phyloP scores from a whole-genome alignment of 2,888 invertebrate species.

The Metalampra italica region DNA sequence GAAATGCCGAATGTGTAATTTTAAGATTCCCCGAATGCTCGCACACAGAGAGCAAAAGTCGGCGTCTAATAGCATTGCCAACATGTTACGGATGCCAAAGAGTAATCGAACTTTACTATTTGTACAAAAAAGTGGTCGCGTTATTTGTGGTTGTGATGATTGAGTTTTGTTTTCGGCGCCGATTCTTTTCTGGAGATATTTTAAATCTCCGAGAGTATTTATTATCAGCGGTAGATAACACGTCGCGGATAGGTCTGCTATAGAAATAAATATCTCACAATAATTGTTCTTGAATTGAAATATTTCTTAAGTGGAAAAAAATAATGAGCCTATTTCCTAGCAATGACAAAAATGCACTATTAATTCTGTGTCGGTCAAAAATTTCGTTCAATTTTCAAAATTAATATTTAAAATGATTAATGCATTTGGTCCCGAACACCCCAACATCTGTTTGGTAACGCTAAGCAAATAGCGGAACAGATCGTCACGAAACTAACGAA shows the following conservation, averaged over 20 bases:
- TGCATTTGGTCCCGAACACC: slow-evolving; percentile 24
- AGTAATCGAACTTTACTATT: slow-evolving; percentile 58
- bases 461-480: slow-evolving; percentile 78
- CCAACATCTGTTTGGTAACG: slow-evolving; percentile 65
- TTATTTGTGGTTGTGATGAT: slow-evolving; percentile 15
- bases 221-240: too few species aligned
- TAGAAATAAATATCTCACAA: too few species aligned
- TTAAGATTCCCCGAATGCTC: slow-evolving; percentile 69
- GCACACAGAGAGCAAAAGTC: slow-evolving; percentile 65
- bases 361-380: slow-evolving; percentile 42
- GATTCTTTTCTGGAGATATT: not conserved
- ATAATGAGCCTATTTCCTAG: not conserved
- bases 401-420: slow-evolving; percentile 63
- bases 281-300: too few species aligned
- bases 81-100: slow-evolving; percentile 52
- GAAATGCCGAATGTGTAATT: slow-evolving; percentile 74
- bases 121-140: slow-evolving; percentile 36
- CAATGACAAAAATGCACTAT: slow-evolving; percentile 23
- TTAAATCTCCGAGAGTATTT: not conserved
- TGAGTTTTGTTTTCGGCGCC: not conserved
- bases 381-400: slow-evolving; percentile 43
- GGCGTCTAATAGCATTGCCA: slow-evolving; percentile 69
- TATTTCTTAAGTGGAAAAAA: too few species aligned
- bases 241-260: too few species aligned
- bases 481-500: slow-evolving; percentile 75